Percentiles rank a stretch among this genome's conserved stretches.
phyloP scores from a whole-genome alignment of 2,113 vertebrate species.

The Aix galericulata region DNA sequence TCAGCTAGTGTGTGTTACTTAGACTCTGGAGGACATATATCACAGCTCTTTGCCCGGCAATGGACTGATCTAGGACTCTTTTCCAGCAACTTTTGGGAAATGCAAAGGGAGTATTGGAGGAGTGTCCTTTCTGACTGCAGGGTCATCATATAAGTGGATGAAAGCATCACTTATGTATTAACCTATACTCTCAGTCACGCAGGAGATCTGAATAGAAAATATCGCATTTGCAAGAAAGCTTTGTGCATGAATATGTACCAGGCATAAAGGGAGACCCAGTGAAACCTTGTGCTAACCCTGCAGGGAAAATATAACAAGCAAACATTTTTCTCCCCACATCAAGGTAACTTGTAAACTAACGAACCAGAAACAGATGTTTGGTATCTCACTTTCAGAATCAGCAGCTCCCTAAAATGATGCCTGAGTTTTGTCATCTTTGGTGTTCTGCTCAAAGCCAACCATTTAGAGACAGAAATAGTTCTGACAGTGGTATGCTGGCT shows the following conservation, averaged over 20 bases:
- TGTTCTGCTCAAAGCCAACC: conserved; percentile 29
- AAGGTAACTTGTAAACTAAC: conserved; percentile 20
- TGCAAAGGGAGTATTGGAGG: not conserved
- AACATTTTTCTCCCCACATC: not conserved
- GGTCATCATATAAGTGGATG: too few relatives aligned
- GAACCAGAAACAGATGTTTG: conserved; percentile 22
- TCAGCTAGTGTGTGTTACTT: not conserved
- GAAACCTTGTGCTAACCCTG: not conserved
- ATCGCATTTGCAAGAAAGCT: not conserved
- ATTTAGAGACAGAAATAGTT: conserved; percentile 20
- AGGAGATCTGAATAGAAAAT: not conserved
- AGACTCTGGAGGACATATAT: not conserved
- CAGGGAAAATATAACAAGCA: not conserved
- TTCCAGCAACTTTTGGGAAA: not conserved
- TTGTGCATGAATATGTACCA: not conserved
- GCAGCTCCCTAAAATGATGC: not conserved
- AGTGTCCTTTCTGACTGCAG: not conserved
- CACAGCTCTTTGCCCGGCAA: not conserved
- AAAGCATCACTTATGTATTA: not conserved
- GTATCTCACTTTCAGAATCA: conserved; percentile 24
- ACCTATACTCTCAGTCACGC: not conserved
- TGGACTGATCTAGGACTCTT: not conserved
- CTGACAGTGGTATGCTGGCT: not conserved
- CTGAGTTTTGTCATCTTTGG: conserved; percentile 31
- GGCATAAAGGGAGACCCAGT: not conserved